Conservation (phyloP, 2,888 invertebrate genomes). For the Galeopsomyia nigrocyanea region DNA sequence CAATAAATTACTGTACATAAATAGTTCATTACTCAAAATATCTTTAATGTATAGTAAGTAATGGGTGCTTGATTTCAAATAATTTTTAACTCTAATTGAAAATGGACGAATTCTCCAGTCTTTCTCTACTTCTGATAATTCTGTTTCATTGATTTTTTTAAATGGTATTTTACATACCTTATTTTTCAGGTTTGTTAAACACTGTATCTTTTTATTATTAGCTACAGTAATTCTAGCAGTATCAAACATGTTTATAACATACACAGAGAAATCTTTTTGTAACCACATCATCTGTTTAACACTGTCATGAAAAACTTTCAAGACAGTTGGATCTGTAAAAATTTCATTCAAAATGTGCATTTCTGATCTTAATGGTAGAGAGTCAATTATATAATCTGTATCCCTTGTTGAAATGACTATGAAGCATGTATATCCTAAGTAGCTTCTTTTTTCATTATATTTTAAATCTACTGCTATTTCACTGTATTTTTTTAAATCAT, state of each 20-base stretch:
- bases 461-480: conserved; percentile 3
- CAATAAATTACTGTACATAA: neutral
- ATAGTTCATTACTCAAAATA: neutral
- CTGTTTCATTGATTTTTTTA: too few species aligned
- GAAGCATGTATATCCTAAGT: neutral
- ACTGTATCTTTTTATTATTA: neutral
- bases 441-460: neutral
- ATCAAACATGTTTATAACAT: conserved; percentile 2
- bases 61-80: neutral
- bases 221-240: neutral
- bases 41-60: neutral
- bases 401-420: neutral
- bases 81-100: neutral
- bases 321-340: neutral
- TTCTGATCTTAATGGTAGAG: conserved; percentile 1
- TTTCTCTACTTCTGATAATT: neutral
- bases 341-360: neutral
- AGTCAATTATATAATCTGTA: conserved; percentile 3
- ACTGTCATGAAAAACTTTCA: neutral
- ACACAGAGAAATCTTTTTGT: neutral
- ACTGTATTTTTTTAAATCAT: neutral
- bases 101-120: conserved; percentile 2
- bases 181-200: neutral
- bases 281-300: neutral
- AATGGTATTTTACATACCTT: neutral